phyloP scores from a whole-genome alignment of 2,797 vertebrate species.

The Synaphobranchus kaupii region DNA sequence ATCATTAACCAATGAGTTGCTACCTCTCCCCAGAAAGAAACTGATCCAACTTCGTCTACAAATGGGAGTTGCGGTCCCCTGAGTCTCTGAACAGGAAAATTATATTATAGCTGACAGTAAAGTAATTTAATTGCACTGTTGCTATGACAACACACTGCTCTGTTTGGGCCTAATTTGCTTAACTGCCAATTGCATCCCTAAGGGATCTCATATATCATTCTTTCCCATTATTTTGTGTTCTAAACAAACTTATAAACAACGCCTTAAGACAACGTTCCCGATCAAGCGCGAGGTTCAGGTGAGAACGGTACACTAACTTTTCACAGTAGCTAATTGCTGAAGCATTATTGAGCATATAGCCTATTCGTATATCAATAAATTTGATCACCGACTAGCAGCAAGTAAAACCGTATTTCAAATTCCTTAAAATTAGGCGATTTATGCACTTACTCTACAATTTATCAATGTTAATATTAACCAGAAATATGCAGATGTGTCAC shows the following conservation, averaged over 20 bases:
- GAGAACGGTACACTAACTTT: not conserved
- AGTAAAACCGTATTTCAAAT: not conserved
- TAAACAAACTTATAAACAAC: constrained; percentile 47
- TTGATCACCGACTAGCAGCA: not conserved
- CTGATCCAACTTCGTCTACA: constrained; percentile 67
- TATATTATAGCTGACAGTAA: constrained; percentile 86
- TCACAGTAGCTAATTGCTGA: not conserved
- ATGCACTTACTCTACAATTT: not conserved
- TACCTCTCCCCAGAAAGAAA: constrained; percentile 46
- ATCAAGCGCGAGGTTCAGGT: constrained; percentile 20
- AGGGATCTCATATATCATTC: constrained; percentile 61
- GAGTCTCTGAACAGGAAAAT: constrained; percentile 81
- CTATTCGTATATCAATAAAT: not conserved
- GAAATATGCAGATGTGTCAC: not conserved
- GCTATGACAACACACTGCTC: constrained; percentile 83
- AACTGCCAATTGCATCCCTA: constrained; percentile 77
- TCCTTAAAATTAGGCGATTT: not conserved
- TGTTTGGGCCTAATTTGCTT: constrained; percentile 87
- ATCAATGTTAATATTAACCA: not conserved
- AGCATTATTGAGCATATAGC: not conserved
- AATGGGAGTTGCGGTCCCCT: constrained; percentile 74
- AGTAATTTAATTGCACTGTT: constrained; percentile 87
- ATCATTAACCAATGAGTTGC: constrained; percentile 47
- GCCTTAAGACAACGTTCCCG: constrained; percentile 19
- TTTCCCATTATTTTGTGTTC: constrained; percentile 51